These are phyloP conservation scores for Tetranychus cinnabarinus DNA, from an alignment of 1,140 invertebrate species.

Conservation along the genomic window DNA sequence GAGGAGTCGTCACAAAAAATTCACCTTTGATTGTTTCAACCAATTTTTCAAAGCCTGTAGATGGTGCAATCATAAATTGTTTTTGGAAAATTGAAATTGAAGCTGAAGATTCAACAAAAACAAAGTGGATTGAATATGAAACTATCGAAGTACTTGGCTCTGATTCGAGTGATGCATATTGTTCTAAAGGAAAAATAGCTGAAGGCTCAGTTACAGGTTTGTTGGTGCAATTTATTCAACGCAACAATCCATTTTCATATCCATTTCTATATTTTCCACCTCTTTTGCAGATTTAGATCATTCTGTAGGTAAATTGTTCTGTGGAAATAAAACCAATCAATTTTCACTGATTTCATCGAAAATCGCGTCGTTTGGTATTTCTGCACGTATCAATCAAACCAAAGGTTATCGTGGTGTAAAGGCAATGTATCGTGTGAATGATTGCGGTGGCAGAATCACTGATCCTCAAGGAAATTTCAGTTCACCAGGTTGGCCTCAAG, in stretches of 20 bases:
- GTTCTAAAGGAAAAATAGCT: too few species aligned
- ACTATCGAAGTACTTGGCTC: not conserved
- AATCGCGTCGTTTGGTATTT: too few species aligned
- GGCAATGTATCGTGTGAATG: conserved; percentile 40
- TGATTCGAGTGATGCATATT: not conserved
- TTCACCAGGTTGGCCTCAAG: conserved; percentile 54
- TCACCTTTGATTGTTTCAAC: not conserved
- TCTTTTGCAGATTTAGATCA: not conserved
- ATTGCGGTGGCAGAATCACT: conserved; percentile 38
- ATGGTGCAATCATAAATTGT: not conserved
- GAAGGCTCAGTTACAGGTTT: too few species aligned
- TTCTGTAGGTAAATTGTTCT: not conserved
- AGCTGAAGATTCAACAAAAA: too few species aligned
- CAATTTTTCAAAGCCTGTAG: not conserved
- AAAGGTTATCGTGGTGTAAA: conserved; percentile 21
- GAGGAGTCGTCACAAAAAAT: not conserved
- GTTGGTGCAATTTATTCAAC: too few species aligned
- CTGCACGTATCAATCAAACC: not conserved
- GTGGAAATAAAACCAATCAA: not conserved
- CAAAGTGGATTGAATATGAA: not conserved
- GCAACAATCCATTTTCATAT: not conserved
- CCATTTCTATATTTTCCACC: not conserved
- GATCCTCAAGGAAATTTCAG: conserved; percentile 36
- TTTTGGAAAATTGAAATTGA: not conserved
- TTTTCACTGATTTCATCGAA: not conserved